Evolutionary conservation across 2,113 vertebrate genomes (phyloP), one percentile per base, ranked within the genome.

Genomic region (Odocoileus virginianus): DNA sequence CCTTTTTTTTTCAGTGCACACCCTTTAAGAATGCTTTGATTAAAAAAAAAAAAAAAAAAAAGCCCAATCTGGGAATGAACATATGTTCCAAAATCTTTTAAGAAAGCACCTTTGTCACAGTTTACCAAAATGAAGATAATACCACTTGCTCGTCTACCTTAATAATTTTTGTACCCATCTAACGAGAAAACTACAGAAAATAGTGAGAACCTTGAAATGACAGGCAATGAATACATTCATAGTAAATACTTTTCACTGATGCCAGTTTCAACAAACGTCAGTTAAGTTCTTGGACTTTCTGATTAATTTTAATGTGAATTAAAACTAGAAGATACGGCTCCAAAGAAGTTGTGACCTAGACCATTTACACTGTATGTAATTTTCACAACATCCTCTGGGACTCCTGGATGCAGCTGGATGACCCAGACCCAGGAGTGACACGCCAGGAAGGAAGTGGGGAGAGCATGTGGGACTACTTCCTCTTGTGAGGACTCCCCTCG

Each of bases 351-450:
- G 25, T 43, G 27, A 47, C 74, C 76, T 89, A n/a, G 54, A 94
- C 45, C 52, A 40, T 47, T 93, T 76, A 58, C 82, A 83, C 30
- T 47, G 7, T 61, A 79, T 91, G 30, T 55, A 85, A 92, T 40
- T 71, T 67, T 79, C 83, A 45, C 2, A 3, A 60, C 28, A 87
- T 95, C 95, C 96, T 95, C 79, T 93, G 92, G 36, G 97, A 83
- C 71, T 79, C 30, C 89, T 97, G 95, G 97, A 95, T 82, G 89
- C 97, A 98, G 95, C 97, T 98, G 97, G 95, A 74, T 98, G 94
- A 97, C 95, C 96, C 91, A 93, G 88, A 90, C 96, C 85, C 60
- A 84, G 79, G 86, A 97, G 61, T 50, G 89, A 87, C 93, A 83
- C 50, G 81, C 61, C 87, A 96, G 96, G 97, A 98, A 98, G 97